A percentile compares a stretch with the other conserved stretches of the same genome.
phyloP scores from a whole-genome alignment of 2,113 vertebrate genomes.

The Lamprotornis superbus region DNA sequence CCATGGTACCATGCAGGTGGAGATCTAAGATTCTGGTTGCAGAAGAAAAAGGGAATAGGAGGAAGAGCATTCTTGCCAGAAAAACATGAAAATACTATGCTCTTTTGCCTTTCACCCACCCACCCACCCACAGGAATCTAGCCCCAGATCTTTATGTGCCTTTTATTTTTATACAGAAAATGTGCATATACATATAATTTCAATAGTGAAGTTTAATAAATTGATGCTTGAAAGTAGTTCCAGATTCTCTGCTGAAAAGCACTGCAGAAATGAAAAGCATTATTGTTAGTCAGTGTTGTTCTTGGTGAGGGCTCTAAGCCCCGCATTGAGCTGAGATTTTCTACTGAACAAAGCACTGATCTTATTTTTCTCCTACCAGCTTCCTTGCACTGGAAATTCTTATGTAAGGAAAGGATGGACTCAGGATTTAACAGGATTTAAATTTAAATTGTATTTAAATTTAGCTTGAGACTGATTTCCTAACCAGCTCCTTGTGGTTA shows the following conservation, averaged over 20 bases:
- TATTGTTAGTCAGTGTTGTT: background rate
- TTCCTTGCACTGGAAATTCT: background rate
- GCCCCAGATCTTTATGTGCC: background rate
- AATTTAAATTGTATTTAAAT: slow-evolving; percentile 7
- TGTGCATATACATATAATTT: rapidly evolving
- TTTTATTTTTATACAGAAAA: background rate
- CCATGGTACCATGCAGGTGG: rapidly evolving
- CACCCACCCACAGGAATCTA: background rate
- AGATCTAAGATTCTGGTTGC: background rate
- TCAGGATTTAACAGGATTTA: background rate
- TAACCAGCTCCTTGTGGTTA: background rate
- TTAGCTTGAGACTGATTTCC: background rate
- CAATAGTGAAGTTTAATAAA: background rate
- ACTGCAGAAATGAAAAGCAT: background rate
- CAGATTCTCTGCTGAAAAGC: background rate
- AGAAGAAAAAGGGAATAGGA: background rate
- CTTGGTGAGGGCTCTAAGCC: background rate
- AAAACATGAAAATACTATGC: background rate
- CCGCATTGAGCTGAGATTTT: background rate
- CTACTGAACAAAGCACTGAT: background rate
- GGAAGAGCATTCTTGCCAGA: background rate
- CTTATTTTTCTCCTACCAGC: background rate
- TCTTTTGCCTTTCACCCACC: background rate
- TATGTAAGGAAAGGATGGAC: background rate
- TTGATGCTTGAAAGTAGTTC: background rate